These are phyloP conservation scores for Listronotus bonariensis DNA, from an alignment of 1,140 invertebrate genomes.

Conservation along the genomic window DNA sequence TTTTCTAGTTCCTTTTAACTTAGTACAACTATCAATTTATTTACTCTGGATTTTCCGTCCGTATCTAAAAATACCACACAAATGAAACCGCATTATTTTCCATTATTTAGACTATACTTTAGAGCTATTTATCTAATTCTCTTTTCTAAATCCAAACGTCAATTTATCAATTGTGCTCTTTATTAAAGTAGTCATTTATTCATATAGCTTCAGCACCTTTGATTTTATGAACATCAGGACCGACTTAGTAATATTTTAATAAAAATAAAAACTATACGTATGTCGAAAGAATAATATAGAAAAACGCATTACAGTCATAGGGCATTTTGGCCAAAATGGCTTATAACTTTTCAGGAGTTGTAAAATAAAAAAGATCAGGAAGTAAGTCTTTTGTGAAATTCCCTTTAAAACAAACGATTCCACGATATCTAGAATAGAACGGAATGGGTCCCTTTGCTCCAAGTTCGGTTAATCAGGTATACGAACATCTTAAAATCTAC, in stretches of 20 bases:
- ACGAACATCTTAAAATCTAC: too few species aligned
- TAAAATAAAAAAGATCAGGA: too few species aligned
- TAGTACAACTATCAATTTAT: background rate
- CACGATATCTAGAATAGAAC: too few species aligned
- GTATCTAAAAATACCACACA: constrained; percentile 12
- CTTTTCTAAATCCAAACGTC: constrained; percentile 11
- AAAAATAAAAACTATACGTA: too few species aligned
- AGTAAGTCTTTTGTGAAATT: too few species aligned
- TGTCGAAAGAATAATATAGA: too few species aligned
- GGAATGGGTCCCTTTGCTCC: too few species aligned
- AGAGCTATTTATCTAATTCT: constrained; percentile 17
- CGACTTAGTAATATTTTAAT: background rate
- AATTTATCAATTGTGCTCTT: constrained; percentile 11
- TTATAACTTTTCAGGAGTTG: too few species aligned
- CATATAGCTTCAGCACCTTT: constrained; percentile 10
- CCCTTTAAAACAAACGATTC: too few species aligned
- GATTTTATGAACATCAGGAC: constrained; percentile 16
- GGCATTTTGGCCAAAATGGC: too few species aligned
- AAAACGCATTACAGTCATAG: too few species aligned
- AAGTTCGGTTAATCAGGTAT: too few species aligned
- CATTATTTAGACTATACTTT: constrained; percentile 8
- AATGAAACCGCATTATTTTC: background rate
- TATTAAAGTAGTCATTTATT: constrained; percentile 10
- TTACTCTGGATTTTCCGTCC: constrained; percentile 1
- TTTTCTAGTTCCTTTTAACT: background rate